A percentile compares a stretch with the other conserved stretches of the same genome.
Conservation (phyloP, 2,113 vertebrate species). For the Gymnogyps californianus region DNA sequence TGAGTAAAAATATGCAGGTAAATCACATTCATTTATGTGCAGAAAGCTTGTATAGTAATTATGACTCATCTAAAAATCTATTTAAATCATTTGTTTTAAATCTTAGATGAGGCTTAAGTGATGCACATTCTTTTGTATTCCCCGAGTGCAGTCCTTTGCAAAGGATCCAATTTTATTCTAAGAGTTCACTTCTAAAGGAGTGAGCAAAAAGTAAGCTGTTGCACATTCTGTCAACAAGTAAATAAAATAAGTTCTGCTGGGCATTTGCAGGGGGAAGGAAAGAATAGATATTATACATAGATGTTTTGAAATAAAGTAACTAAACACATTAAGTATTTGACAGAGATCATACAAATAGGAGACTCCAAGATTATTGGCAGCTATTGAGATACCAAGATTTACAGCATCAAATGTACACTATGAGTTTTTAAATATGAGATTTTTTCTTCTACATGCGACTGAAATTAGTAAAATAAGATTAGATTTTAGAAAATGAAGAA, state of each 20-base stretch:
- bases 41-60: slow-evolving; percentile 22
- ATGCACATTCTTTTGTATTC: not conserved
- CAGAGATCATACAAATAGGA: not conserved
- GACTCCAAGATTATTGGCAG: not conserved
- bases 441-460: not conserved
- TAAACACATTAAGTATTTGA: not conserved
- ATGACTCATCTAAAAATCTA: not conserved
- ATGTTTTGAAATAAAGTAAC: not conserved
- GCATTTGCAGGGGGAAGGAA: not conserved
- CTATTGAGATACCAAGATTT: not conserved
- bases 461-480: not conserved
- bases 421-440: not conserved
- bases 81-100: slow-evolving; percentile 29
- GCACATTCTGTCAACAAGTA: not conserved
- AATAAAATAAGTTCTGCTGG: not conserved
- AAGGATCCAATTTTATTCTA: not conserved
- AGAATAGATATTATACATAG: not conserved
- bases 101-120: not conserved
- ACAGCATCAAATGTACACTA: not conserved
- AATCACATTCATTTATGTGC: slow-evolving; percentile 3
- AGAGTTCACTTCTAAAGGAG: not conserved
- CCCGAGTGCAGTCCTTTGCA: not conserved
- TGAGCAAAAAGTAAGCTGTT: not conserved
- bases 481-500: not conserved
- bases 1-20: slow-evolving; percentile 29